phyloP scores from a whole-genome alignment of 2,113 vertebrate genomes.

The Corythoichthys intestinalis region DNA sequence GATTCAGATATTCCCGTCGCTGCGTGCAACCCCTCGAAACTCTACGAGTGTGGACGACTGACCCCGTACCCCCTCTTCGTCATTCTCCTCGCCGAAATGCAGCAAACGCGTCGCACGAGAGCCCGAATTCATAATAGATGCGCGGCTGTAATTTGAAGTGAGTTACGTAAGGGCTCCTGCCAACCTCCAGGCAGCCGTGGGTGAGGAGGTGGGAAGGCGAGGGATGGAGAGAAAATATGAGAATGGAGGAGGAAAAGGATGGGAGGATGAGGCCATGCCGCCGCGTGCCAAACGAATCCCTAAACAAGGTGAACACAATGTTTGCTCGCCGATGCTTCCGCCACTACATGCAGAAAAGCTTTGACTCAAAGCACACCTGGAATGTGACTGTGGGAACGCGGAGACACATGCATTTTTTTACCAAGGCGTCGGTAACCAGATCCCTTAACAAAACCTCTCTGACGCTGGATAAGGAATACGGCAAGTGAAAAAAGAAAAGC shows the following conservation, averaged over 20 bases:
- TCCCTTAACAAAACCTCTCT: not conserved
- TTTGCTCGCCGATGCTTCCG: constrained; percentile 12
- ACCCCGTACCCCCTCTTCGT: constrained; percentile 18
- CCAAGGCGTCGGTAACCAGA: not conserved
- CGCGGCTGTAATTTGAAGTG: constrained; percentile 59
- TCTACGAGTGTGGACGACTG: constrained; percentile 36
- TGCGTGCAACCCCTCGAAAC: constrained; percentile 44
- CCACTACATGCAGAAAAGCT: not conserved
- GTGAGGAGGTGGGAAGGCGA: constrained; percentile 52
- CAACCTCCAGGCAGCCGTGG: constrained; percentile 50
- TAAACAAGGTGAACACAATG: constrained; percentile 22
- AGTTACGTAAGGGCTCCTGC: constrained; percentile 59
- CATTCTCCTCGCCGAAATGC: not conserved
- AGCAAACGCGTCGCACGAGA: constrained; percentile 9
- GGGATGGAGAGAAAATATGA: constrained; percentile 31
- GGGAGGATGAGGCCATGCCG: constrained; percentile 14
- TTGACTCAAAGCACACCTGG: not conserved
- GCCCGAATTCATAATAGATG: constrained; percentile 48
- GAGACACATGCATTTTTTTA: not conserved
- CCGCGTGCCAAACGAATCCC: constrained; percentile 2
- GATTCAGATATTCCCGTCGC: constrained; percentile 36
- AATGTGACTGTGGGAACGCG: constrained; percentile 1
- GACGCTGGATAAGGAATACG: not conserved
- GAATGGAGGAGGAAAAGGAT: constrained; percentile 19
- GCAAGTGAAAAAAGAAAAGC: no score